These are phyloP conservation scores for Cirrhinus molitorella DNA, from an alignment of 2,797 vertebrate species.

Conservation along the genomic window DNA sequence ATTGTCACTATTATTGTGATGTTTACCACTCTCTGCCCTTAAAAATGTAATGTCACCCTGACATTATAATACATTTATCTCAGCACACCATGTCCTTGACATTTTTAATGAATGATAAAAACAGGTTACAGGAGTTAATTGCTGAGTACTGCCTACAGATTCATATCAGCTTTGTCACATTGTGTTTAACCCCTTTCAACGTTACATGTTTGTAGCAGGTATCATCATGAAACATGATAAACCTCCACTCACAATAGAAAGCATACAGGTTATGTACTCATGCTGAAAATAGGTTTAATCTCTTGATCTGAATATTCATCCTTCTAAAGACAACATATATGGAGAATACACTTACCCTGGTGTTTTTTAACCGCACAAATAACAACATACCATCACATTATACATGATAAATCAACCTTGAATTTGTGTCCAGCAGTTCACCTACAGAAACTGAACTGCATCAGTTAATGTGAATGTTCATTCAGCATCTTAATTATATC, in stretches of 20 bases:
- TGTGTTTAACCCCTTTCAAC: slow-evolving; percentile 30
- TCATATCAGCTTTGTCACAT: neutral
- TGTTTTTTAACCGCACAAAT: neutral
- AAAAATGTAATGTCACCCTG: neutral
- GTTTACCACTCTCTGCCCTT: neutral
- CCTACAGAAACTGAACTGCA: neutral
- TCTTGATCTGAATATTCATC: neutral
- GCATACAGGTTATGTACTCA: neutral
- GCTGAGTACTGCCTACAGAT: neutral
- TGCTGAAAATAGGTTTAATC: neutral
- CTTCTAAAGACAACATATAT: neutral
- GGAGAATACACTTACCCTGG: neutral
- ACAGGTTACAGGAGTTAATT: neutral
- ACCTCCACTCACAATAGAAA: neutral
- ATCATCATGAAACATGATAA: slow-evolving; percentile 43
- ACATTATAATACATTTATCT: neutral
- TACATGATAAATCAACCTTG: neutral
- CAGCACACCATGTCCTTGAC: neutral
- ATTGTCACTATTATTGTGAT: neutral
- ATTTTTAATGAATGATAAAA: neutral
- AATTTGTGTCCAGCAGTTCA: neutral
- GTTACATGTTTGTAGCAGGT: slow-evolving; percentile 20
- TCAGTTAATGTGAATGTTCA: neutral
- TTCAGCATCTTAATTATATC: no score
- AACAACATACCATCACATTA: neutral